Percentiles rank a stretch among this genome's conserved stretches.
phyloP scores from a whole-genome alignment of 1,140 invertebrate genomes.

The Leptinotarsa lineolata region DNA sequence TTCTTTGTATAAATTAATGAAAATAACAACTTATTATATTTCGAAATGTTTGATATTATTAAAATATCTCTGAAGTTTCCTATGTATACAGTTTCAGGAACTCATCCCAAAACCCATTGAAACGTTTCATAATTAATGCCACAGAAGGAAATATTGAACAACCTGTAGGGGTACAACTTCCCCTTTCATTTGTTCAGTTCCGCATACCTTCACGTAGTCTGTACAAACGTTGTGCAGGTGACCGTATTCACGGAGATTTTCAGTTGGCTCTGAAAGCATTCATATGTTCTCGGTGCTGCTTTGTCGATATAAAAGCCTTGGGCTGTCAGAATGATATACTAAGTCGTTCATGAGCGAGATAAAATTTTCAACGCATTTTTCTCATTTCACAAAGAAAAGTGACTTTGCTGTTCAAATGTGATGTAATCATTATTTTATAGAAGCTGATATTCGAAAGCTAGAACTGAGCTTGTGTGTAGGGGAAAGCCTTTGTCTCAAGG shows the following conservation, averaged over 20 bases:
- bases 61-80: no score
- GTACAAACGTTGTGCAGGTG: constrained; percentile 10
- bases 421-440: neutral
- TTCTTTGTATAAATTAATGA: no score
- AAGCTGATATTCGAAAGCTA: neutral
- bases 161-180: neutral
- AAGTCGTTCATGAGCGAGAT: neutral
- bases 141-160: neutral
- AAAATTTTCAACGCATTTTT: neutral
- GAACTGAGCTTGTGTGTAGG: no score
- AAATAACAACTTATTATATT: no score
- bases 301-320: constrained; percentile 17
- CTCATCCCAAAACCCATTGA: no score
- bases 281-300: constrained; percentile 18
- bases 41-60: no score
- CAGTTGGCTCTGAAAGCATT: constrained; percentile 20
- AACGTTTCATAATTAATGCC: no score
- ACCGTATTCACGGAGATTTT: constrained; percentile 16
- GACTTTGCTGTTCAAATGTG: neutral
- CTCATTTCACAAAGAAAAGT: constrained; percentile 1
- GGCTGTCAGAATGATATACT: constrained; percentile 16
- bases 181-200: neutral
- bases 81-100: no score
- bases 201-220: neutral
- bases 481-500: no score